Conservation (phyloP, 2,888 invertebrate genomes). For the Matsumyia berberina region DNA sequence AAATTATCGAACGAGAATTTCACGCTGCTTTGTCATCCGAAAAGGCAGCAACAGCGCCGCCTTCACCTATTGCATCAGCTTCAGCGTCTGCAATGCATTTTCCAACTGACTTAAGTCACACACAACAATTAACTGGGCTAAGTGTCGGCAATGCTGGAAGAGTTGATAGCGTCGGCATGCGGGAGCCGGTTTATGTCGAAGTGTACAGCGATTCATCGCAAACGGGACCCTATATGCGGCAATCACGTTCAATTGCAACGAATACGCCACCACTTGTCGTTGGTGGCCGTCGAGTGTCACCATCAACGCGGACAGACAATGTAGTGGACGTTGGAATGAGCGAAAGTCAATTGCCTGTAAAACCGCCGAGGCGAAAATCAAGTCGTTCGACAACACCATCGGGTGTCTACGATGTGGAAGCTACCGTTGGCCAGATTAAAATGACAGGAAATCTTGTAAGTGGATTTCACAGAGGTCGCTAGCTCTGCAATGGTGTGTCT, state of each 20-base stretch:
- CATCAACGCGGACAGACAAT: slow-evolving; percentile 48
- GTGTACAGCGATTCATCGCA: slow-evolving; percentile 54
- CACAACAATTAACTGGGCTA: slow-evolving; percentile 72
- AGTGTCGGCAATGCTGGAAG: slow-evolving; percentile 21
- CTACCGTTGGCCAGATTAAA: slow-evolving; percentile 59
- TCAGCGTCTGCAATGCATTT: slow-evolving; percentile 76
- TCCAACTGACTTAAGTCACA: slow-evolving; percentile 43
- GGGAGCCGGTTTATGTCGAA: slow-evolving; percentile 80
- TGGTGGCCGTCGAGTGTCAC: slow-evolving; percentile 77
- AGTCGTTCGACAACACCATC: slow-evolving; percentile 82
- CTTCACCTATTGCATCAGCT: slow-evolving; percentile 59
- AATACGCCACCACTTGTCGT: slow-evolving; percentile 81
- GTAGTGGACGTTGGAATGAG: slow-evolving; percentile 76
- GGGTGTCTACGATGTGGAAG: slow-evolving; percentile 73
- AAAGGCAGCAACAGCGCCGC: slow-evolving; percentile 80
- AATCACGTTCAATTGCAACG: slow-evolving; percentile 81
- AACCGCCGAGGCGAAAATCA: slow-evolving; percentile 82
- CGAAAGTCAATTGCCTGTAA: slow-evolving; percentile 80
- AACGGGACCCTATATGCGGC: slow-evolving; percentile 76
- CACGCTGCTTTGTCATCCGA: slow-evolving; percentile 84
- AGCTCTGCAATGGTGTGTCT: slow-evolving; percentile 43
- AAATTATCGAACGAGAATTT: slow-evolving; percentile 84
- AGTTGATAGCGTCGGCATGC: slow-evolving; percentile 21
- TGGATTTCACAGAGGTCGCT: slow-evolving; percentile 43
- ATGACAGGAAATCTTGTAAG: slow-evolving; percentile 68